Conservation (phyloP, 1,140 invertebrate genomes). For the Pogonognathellus flavescens region DNA sequence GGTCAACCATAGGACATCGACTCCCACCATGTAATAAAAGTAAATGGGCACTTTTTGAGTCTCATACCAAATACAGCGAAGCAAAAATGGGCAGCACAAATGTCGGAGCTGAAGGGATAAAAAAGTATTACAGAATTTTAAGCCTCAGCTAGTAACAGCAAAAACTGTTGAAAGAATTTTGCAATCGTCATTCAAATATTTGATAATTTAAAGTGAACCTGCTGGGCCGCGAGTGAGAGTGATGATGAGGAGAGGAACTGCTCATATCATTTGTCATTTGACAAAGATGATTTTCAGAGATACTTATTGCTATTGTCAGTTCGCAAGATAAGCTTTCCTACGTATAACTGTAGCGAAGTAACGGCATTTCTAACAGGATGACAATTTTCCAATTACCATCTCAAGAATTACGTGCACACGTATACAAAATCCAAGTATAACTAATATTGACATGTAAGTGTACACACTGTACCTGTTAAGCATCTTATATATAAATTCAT, state of each 20-base stretch:
- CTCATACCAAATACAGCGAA: no score
- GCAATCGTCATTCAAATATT: constrained; percentile 48
- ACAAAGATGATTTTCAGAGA: constrained; percentile 21
- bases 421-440: no score
- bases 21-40: not conserved
- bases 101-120: not conserved
- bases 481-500: no score
- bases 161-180: constrained; percentile 45
- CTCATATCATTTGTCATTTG: constrained; percentile 10
- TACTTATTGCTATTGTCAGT: no score
- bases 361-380: no score
- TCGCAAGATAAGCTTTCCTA: no score
- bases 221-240: constrained; percentile 29
- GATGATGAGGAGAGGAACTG: constrained; percentile 24
- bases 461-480: no score
- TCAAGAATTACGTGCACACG: no score
- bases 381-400: no score
- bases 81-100: not conserved
- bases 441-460: no score
- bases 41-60: no score
- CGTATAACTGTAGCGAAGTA: no score
- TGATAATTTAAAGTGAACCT: constrained; percentile 40
- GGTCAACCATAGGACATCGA: constrained; percentile 6
- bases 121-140: constrained; percentile 8
- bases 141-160: not conserved